Base-by-base conservation (phyloP, 2,888 invertebrate species). In the Branchellion lobata region DNA sequence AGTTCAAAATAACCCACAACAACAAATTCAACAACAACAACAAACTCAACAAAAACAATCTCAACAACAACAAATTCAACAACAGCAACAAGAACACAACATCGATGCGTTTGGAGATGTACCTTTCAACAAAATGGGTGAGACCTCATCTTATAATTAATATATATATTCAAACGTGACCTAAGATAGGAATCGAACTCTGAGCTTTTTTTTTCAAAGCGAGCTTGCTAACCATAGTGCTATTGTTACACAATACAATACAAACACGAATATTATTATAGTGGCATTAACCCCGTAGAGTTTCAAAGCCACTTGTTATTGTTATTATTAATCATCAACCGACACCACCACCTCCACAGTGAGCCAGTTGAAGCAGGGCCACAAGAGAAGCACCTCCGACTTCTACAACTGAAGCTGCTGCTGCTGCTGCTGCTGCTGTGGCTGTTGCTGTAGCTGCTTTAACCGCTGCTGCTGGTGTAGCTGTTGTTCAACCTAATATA, bases 91-190 rank as follows among this genome's bases (percentile, higher is more conserved):
- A 57, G 3, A 40, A 40, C 40, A 5, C 40, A 40, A 14, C n/a
- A 14, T 57, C 21, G 61, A 57, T n/a, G 61, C 24, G 21, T 57
- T 57, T 24, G 61, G 61, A n/a, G 61, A 57, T 57, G 61, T 57
- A 5, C 61, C 61, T 3, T 57, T 57, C 61, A 57, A 57, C 24
- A 57, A 57, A 18, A 57, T 57, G 61, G 61, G 61, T 57, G 8
- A 18, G 47, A 14, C 18, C 18, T 18, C 8, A n/a, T n/a, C n/a
- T n/a, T n/a, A n/a, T n/a, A n/a, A n/a, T n/a, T n/a, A n/a, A n/a
- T n/a, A n/a, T n/a, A n/a, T n/a, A n/a, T n/a, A n/a, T n/a, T n/a
- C n/a, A n/a, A n/a, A n/a, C n/a, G n/a, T n/a, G n/a, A n/a, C n/a
- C n/a, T n/a, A n/a, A n/a, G n/a, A n/a, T n/a, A n/a, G n/a, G n/a